A percentile compares a stretch with the other conserved stretches of the same genome.
These are phyloP conservation scores for Yponomeuta malinellus DNA, from an alignment of 2,888 invertebrate genomes.

Conservation along the genomic window DNA sequence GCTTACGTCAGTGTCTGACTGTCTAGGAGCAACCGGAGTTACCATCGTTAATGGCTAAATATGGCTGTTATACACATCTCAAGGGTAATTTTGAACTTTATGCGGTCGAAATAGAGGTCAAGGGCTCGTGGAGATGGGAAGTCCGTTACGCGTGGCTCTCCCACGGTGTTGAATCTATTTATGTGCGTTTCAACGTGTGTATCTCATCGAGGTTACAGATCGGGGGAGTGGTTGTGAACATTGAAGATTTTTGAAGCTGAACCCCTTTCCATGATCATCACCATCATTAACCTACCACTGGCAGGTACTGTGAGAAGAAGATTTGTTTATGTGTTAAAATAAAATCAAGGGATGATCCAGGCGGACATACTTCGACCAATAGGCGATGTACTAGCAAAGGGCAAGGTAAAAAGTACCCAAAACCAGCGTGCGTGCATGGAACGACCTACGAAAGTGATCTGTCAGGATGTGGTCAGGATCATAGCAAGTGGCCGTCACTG, in stretches of 20 bases:
- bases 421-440: too few species aligned
- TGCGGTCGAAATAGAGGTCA: neutral
- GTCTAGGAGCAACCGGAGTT: neutral
- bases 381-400: too few species aligned
- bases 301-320: too few species aligned
- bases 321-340: too few species aligned
- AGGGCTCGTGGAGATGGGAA: constrained; percentile 23
- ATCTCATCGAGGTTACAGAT: constrained; percentile 16
- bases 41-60: neutral
- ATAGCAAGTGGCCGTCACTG: too few species aligned
- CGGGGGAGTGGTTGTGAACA: constrained; percentile 5
- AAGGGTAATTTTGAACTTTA: constrained; percentile 28
- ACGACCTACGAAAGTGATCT: too few species aligned
- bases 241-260: neutral
- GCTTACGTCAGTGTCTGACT: neutral
- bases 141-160: constrained; percentile 34
- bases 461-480: too few species aligned
- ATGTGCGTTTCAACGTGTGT: constrained; percentile 32
- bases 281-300: neutral
- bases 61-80: neutral
- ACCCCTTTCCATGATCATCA: too few species aligned
- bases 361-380: too few species aligned
- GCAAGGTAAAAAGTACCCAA: too few species aligned
- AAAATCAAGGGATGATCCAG: too few species aligned
- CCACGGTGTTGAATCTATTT: constrained; percentile 49